These are phyloP conservation scores for Crotalus helleri DNA, from an alignment of 2,113 vertebrate genomes.

Conservation along the genomic window DNA sequence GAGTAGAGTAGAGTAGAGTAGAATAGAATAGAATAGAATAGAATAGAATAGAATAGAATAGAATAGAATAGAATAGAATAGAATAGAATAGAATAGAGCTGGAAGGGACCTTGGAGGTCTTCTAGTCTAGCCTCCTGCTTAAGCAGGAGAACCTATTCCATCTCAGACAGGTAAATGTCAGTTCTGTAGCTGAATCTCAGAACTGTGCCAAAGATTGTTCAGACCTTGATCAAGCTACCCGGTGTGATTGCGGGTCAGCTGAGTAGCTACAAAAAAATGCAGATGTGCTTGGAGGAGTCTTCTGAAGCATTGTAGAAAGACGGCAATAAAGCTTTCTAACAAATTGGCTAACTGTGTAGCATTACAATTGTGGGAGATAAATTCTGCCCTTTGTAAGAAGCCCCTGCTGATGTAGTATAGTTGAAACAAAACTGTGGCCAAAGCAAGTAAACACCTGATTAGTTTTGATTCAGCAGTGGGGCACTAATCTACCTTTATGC, in stretches of 20 bases:
- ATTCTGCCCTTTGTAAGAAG: background rate
- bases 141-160: too few species aligned
- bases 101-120: too few species aligned
- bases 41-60: too few species aligned
- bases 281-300: background rate
- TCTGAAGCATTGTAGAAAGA: background rate
- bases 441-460: background rate
- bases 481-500: background rate
- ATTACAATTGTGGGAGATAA: background rate
- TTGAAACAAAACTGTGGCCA: background rate
- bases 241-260: background rate
- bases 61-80: too few species aligned
- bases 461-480: background rate
- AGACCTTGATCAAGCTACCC: too few species aligned
- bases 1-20: fast-evolving
- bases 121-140: too few species aligned
- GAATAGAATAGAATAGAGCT: too few species aligned
- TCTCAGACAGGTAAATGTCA: too few species aligned
- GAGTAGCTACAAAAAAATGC: background rate
- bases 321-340: background rate
- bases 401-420: background rate
- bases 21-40: too few species aligned
- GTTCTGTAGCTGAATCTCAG: background rate
- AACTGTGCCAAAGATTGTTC: background rate
- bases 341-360: background rate